These are phyloP conservation scores for Aptenodytes forsteri DNA, from an alignment of 2,113 vertebrate genomes.

Conservation along the genomic window DNA sequence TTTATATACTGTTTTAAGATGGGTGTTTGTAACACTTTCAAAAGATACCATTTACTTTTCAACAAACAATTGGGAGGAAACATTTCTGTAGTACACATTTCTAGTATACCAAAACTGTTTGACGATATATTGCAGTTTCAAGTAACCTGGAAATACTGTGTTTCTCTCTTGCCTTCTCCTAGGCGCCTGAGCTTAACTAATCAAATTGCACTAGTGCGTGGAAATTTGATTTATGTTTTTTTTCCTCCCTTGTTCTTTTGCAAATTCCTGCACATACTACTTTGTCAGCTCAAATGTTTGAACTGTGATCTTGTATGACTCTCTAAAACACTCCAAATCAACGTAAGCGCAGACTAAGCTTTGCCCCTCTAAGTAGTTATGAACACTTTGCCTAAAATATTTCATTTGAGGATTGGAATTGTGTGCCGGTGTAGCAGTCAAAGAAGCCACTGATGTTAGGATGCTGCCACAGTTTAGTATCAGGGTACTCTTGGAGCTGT, in stretches of 20 bases:
- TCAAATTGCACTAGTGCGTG: neutral
- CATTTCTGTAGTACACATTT: neutral
- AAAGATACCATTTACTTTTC: neutral
- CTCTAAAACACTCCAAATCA: neutral
- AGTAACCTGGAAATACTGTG: neutral
- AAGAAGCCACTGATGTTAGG: neutral
- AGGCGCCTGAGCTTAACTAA: neutral
- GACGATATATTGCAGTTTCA: neutral
- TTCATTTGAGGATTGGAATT: neutral
- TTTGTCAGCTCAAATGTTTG: neutral
- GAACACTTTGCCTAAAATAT: neutral
- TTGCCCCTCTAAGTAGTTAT: neutral
- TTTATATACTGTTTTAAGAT: neutral
- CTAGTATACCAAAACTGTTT: neutral
- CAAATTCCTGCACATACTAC: fast-evolving
- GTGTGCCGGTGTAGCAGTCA: neutral
- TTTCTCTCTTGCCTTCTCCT: neutral
- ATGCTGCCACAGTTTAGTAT: neutral
- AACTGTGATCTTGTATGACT: neutral
- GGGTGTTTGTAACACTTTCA: neutral
- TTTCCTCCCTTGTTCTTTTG: neutral
- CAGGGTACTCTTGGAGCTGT: neutral
- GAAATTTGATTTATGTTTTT: neutral
- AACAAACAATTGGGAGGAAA: neutral
- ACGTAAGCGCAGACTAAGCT: neutral